Base-by-base conservation (phyloP, 2,888 invertebrate genomes). In the Drosophila putrida region DNA sequence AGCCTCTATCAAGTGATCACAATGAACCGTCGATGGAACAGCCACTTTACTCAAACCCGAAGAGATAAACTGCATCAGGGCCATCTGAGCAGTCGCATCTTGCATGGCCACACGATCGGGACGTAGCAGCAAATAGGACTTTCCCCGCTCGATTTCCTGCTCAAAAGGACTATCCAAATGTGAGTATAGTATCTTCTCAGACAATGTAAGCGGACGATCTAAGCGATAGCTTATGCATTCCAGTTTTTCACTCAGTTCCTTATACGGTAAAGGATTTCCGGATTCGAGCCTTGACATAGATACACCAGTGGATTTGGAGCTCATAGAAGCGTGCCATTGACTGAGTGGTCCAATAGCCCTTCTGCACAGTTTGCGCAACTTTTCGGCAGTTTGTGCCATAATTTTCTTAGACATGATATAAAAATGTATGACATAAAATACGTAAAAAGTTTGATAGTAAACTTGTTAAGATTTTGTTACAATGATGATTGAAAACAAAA, bases 51-150 rank as follows among this genome's bases (percentile, higher is more conserved):
- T 97, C 57, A 99, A 94, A 15, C 99, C 98, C 59, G 98, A 99
- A 0, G 99, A 99, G 90, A 99, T 99, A 93, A 99, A 99, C 93
- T 99, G 99, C 80, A 99, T 93, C 96, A 99, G 97, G 11, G 99
- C 99, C 99, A 99, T 99, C 94, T 99, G 99, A 2, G 99, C 99
- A 9, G 99, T 99, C 60, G 99, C 99, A 94, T 99, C 99, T 93
- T 99, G 99, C 99, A 99, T 99, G 70, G 99, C 99, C 68, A 99
- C 99, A 72, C 99, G 95, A 93, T 99, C 99, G 0, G 99, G 99
- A 25, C 99, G 95, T 50, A 99, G 94, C 66, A 98, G 95, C 50
- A 99, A 94, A 92, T 99, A 99, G 70, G 97, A 98, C 46, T 94
- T 95, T 33, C 99, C 99, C 66, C 99, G 95, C 84, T 95, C 95